Base-by-base conservation (phyloP, 2,888 invertebrate genomes). In the Xylocampa areola region DNA sequence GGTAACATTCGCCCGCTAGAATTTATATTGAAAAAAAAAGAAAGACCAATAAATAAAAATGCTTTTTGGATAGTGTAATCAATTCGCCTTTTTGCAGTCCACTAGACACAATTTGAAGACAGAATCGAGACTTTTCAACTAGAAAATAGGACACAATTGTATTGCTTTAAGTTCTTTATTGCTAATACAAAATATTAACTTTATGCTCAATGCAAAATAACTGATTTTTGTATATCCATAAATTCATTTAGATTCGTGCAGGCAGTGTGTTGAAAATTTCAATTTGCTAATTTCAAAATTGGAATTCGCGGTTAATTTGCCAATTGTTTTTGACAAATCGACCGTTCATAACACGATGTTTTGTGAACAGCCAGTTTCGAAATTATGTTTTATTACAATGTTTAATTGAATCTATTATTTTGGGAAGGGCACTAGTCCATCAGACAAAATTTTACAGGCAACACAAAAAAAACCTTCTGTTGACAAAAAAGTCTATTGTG, bases 21-120 rank as follows among this genome's bases (percentile, higher is more conserved):
- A 87, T 86, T 85, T 86, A 82, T 86, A 87, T 87, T 84, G 87
- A 83, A 86, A 82, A 80, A 82, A 73, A 85, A 82, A 78, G 80
- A 70, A 51, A 81, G 47, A 33, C 41, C 70, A 49, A 76, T 86
- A 88, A 87, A 87, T 87, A 86, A 85, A 74, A 86, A 82, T 75
- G 67, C 78, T 83, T 85, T 81, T 68, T 82, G 80, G 79, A 79
- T 76, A 76, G 70, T 66, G 79, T 83, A 81, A 85, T 85, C 85
- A 82, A 83, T 86, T 84, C 76, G 73, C 64, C 80, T 79, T 83
- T 82, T 84, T 74, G 66, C 78, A 75, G 78, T 69, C 76, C 81
- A 79, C 62, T 80, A 82, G 69, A 44, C 61, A 64, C 70, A 76
- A 79, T 76, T 79, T 77, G 76, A 69, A 76, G 77, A 77, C 62